Conservation (phyloP, 2,113 vertebrate species). For the Callopanchax toddi region DNA sequence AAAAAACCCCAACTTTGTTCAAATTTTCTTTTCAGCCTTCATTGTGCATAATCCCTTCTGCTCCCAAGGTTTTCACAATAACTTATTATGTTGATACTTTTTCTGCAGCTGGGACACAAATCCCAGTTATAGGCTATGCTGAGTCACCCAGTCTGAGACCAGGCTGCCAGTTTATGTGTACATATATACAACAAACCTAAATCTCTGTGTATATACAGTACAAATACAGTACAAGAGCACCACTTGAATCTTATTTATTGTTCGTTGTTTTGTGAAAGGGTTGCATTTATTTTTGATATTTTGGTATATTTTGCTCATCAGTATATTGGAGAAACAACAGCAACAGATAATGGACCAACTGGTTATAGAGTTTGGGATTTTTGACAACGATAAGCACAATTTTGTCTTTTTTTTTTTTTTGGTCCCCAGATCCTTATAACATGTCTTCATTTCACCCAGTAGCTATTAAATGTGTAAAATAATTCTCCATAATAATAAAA, state of each 20-base stretch:
- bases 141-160: constrained; percentile 62
- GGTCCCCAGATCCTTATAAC: constrained; percentile 28
- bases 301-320: constrained; percentile 73
- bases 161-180: constrained; percentile 71
- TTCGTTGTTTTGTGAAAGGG: constrained; percentile 82
- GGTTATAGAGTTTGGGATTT: constrained; percentile 32
- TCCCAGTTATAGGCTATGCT: constrained; percentile 66
- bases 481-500: constrained; percentile 51
- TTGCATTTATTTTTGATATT: constrained; percentile 85
- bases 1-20: constrained; percentile 50
- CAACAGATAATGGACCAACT: constrained; percentile 72
- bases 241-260: constrained; percentile 83
- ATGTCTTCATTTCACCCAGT: constrained; percentile 52
- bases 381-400: constrained; percentile 72
- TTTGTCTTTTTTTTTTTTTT: constrained; percentile 49
- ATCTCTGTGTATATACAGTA: constrained; percentile 80
- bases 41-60: constrained; percentile 57
- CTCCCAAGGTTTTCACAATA: constrained; percentile 53
- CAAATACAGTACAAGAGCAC: constrained; percentile 79
- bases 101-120: constrained; percentile 56
- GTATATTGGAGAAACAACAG: constrained; percentile 65
- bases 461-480: constrained; percentile 73
- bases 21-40: constrained; percentile 38
- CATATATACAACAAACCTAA: constrained; percentile 75
- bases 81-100: constrained; percentile 72